Evolutionary conservation across 2,888 invertebrate genomes (phyloP).

Genomic region (Choristoneura rosaceana): DNA sequence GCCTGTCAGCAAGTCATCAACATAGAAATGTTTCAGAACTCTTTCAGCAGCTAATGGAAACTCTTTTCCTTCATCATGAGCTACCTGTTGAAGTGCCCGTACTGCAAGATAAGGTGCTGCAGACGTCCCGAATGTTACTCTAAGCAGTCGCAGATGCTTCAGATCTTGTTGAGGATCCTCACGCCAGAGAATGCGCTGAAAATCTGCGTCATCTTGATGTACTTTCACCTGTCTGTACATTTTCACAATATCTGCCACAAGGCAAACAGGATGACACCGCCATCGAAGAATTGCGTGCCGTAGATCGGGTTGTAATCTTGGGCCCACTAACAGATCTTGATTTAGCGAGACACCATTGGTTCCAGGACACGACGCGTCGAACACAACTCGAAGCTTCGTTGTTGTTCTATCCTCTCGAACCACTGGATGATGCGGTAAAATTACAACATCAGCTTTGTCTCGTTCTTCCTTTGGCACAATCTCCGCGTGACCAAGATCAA

Average conservation of each 20-base stretch:
- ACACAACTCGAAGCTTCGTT: slow-evolving; percentile 3
- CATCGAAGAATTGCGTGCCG: slow-evolving; percentile 4
- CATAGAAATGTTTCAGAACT: too few relatives aligned
- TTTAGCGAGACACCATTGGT: slow-evolving; percentile 15
- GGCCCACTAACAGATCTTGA: slow-evolving; percentile 11
- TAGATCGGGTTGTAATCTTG: slow-evolving; percentile 6
- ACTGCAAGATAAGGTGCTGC: too few relatives aligned
- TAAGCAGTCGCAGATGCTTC: background rate
- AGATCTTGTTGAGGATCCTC: too few relatives aligned
- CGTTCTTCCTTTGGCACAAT: background rate
- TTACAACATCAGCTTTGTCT: background rate
- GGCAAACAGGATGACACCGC: background rate
- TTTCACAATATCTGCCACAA: slow-evolving; percentile 14
- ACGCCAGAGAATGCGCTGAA: slow-evolving; percentile 12
- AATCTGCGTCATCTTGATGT: background rate
- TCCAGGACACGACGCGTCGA: slow-evolving; percentile 20
- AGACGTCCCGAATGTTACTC: background rate
- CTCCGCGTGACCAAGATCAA: slow-evolving; percentile 4
- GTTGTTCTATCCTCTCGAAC: slow-evolving; percentile 11
- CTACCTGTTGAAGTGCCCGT: too few relatives aligned
- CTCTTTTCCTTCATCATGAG: too few relatives aligned
- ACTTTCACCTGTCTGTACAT: slow-evolving; percentile 24
- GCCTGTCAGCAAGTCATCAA: too few relatives aligned
- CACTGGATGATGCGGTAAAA: background rate
- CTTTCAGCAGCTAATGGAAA: too few relatives aligned